Evolutionary conservation across 2,113 vertebrate genomes (phyloP), one percentile per base, ranked within the genome.

Genomic region (Brienomyrus longianalis): DNA sequence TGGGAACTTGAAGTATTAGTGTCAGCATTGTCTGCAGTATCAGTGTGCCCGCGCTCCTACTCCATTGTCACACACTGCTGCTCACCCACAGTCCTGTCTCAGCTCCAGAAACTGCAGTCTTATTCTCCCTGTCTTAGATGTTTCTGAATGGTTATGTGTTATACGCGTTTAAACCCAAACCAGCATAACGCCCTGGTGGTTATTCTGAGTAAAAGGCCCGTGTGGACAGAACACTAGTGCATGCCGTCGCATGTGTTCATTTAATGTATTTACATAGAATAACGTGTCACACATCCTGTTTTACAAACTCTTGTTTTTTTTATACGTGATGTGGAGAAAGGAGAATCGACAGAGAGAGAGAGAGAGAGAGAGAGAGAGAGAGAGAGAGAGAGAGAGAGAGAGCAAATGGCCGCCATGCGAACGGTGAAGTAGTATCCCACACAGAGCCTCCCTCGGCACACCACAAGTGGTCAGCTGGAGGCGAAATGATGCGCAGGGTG

Each of bases 331-430:
- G 35, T 80, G 88, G 15, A 59, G 51, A n/a, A 84, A 84, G 45
- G 19, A 80, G 87, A 70, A 39, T 74, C 74, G 59, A 13, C 74
- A 54, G 74, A 45, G 66, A 45, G 39, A 8, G 50, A 45, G 56
- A 52, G 47, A 83, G 52, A 77, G 89, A 80, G 87, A 90, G 62
- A 89, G 59, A 87, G 39, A 87, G 56, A 90, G 90, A 45, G 56
- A 52, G 47, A 83, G 52, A 77, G 89, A 80, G 87, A 90, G 62
- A 89, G 59, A 87, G 39, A 87, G 56, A 90, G 90, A 1, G 52
- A 8, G 35, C 85, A 50, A 86, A 80, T 88, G 88, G 47, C 88
- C 87, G 87, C 87, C 87, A 88, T 88, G 35, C 87, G 35, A 56
- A 51, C 48, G 27, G 23, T 54, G 54, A 45, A 62, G 51, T 66